Conservation (phyloP, 2,113 vertebrate genomes). For the Ictalurus punctatus region DNA sequence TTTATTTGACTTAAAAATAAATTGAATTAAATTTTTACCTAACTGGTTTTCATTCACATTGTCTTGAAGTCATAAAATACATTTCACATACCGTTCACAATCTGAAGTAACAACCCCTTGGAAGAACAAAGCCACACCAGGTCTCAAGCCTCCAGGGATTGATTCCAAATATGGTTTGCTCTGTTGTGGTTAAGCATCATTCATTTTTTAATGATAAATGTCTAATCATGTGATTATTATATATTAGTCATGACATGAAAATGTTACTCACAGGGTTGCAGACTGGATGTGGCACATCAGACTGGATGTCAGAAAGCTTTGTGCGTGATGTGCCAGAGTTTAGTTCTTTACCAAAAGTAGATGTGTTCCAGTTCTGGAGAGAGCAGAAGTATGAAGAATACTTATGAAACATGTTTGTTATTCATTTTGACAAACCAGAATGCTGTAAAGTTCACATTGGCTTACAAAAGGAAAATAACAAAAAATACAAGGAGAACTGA, state of each 20-base stretch:
- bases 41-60: background rate
- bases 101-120: conserved; percentile 7
- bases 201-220: background rate
- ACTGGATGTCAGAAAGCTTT: background rate
- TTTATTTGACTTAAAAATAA: background rate
- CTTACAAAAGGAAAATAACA: no score
- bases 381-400: background rate
- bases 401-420: background rate
- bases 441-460: background rate
- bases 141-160: conserved; percentile 12
- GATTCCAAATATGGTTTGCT: background rate
- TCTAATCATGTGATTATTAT: background rate
- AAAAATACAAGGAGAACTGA: no score
- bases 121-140: background rate
- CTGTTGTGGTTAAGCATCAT: background rate
- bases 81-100: background rate
- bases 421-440: background rate
- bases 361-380: background rate
- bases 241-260: background rate
- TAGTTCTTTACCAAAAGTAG: background rate
- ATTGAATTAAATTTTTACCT: background rate
- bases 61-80: background rate
- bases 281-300: background rate
- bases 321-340: background rate
- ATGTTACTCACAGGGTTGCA: conserved; percentile 1